A percentile compares a stretch with the other conserved stretches of the same genome.
These are phyloP conservation scores for Epinephelus awoara DNA, from an alignment of 2,797 vertebrate genomes.

Conservation along the genomic window DNA sequence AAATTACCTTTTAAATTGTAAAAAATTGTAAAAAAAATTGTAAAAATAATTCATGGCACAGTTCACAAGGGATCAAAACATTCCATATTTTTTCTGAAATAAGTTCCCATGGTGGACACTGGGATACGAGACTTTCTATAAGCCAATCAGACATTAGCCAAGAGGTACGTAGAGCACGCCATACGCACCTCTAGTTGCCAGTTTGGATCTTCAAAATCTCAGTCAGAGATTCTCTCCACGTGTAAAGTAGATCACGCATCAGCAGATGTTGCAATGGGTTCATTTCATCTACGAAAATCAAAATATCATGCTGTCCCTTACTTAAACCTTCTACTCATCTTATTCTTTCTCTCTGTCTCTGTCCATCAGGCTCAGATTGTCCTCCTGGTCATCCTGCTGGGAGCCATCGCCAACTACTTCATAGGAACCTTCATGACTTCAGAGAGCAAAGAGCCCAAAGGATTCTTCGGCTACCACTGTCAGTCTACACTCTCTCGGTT, in stretches of 20 bases:
- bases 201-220: neutral
- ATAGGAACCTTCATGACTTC: slow-evolving; percentile 93
- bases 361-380: slow-evolving; percentile 93
- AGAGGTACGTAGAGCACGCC: no score
- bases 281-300: neutral
- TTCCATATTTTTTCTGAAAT: no score
- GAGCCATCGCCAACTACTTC: slow-evolving; percentile 92
- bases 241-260: neutral
- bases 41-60: no score
- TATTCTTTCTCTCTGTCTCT: neutral
- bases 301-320: no score
- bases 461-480: slow-evolving; percentile 95
- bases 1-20: no score
- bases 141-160: no score
- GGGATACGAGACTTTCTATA: no score
- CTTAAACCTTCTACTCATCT: neutral
- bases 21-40: no score
- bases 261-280: neutral
- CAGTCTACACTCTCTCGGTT: slow-evolving; percentile 29
- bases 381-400: slow-evolving; percentile 91
- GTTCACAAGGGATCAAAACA: no score
- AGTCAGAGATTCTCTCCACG: neutral
- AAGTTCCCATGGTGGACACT: no score
- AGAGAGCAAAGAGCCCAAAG: slow-evolving; percentile 92
- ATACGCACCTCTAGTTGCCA: neutral